Conservation (phyloP, 2,888 invertebrate genomes). For the Aleiodes alternator region DNA sequence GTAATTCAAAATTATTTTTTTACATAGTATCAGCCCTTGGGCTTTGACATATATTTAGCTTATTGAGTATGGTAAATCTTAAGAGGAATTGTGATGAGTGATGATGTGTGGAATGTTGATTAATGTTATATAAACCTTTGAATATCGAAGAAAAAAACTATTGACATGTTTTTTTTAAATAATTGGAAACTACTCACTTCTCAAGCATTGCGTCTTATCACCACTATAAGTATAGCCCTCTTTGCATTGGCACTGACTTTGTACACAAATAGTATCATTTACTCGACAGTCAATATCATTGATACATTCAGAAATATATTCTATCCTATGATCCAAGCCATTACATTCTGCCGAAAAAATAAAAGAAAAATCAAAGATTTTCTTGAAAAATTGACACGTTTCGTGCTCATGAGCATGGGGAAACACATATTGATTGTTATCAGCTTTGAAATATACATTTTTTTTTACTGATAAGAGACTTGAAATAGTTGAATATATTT, state of each 20-base stretch:
- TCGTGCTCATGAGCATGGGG: conserved; percentile 37
- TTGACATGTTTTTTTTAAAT: not conserved
- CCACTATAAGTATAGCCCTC: conserved; percentile 56
- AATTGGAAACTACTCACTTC: conserved; percentile 53
- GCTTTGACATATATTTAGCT: too few species aligned
- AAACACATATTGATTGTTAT: not conserved
- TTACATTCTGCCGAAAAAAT: not conserved
- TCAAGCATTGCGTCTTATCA: conserved; percentile 60
- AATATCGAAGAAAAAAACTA: too few species aligned
- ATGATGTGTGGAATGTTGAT: too few species aligned
- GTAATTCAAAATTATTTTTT: too few species aligned
- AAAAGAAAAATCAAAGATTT: not conserved
- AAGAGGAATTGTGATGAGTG: too few species aligned
- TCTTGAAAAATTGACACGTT: conserved; percentile 45
- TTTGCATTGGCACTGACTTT: conserved; percentile 58
- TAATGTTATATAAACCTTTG: too few species aligned
- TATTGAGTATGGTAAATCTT: too few species aligned
- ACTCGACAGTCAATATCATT: conserved; percentile 54
- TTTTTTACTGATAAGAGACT: not conserved
- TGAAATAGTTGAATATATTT: not conserved
- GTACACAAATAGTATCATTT: conserved; percentile 54
- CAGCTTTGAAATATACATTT: not conserved
- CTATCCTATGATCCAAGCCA: not conserved
- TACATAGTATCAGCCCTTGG: too few species aligned
- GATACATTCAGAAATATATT: conserved; percentile 45